These are phyloP conservation scores for Agelaius phoeniceus DNA, from an alignment of 2,113 vertebrate genomes.

Conservation along the genomic window DNA sequence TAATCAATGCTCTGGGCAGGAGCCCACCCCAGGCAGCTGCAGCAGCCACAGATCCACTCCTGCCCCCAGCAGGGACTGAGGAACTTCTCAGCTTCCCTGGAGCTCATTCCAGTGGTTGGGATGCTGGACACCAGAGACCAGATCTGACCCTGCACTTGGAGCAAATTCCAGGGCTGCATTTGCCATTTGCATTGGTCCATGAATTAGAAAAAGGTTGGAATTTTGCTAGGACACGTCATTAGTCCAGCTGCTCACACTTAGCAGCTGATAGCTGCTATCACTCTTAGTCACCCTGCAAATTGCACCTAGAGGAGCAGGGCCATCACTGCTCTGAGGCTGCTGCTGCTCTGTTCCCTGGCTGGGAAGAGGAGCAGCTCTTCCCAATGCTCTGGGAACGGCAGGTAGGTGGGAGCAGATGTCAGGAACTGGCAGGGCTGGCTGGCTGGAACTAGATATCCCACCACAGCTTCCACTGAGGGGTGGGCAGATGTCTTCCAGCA, in stretches of 20 bases:
- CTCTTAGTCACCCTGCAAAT: neutral
- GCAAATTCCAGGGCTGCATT: neutral
- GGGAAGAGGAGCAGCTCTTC: neutral
- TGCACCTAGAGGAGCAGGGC: neutral
- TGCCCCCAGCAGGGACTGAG: neutral
- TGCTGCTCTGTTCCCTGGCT: neutral
- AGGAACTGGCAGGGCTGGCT: neutral
- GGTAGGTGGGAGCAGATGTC: neutral
- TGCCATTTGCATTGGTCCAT: neutral
- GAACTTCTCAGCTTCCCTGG: neutral
- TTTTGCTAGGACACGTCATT: neutral
- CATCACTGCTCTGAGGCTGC: neutral
- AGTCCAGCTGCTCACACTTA: neutral
- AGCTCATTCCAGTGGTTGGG: neutral
- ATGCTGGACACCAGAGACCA: neutral
- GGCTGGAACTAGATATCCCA: neutral
- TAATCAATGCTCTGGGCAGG: neutral
- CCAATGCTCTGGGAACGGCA: fast-evolving
- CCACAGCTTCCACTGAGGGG: neutral
- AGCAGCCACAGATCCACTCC: neutral
- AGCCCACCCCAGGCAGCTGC: neutral
- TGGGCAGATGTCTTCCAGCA: neutral
- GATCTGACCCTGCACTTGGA: neutral
- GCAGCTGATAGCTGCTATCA: slow-evolving; percentile 13
- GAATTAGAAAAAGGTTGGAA: neutral